phyloP scores from a whole-genome alignment of 2,113 vertebrate genomes.

The Heptranchias perlo region DNA sequence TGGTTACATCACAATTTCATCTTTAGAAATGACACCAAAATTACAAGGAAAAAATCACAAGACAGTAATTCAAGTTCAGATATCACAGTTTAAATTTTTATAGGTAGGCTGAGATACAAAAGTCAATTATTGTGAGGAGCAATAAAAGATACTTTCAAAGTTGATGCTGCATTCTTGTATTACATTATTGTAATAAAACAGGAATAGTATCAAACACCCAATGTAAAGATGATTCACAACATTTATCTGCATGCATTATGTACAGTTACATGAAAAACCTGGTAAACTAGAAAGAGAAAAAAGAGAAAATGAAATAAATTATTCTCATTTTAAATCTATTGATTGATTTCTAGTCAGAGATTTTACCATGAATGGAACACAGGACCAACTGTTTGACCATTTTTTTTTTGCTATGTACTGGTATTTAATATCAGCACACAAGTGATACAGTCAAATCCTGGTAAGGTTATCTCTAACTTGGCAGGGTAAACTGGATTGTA shows the following conservation, averaged over 20 bases:
- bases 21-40: background rate
- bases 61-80: conserved; percentile 15
- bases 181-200: background rate
- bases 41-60: background rate
- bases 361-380: background rate
- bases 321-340: background rate
- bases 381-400: background rate
- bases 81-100: conserved; percentile 29
- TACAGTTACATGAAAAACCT: background rate
- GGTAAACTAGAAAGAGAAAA: background rate
- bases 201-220: background rate
- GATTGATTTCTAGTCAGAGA: conserved; percentile 16
- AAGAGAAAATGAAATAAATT: background rate
- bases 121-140: conserved; percentile 30
- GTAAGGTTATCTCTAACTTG: background rate
- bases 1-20: background rate
- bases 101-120: conserved; percentile 30
- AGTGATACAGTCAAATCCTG: background rate
- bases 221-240: conserved; percentile 11
- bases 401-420: background rate
- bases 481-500: background rate
- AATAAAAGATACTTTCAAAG: conserved; percentile 31
- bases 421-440: background rate
- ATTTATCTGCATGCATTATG: conserved; percentile 20
- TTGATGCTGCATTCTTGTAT: background rate